These are phyloP conservation scores for Alosa alosa DNA, from an alignment of 2,113 vertebrate species.

Conservation along the genomic window DNA sequence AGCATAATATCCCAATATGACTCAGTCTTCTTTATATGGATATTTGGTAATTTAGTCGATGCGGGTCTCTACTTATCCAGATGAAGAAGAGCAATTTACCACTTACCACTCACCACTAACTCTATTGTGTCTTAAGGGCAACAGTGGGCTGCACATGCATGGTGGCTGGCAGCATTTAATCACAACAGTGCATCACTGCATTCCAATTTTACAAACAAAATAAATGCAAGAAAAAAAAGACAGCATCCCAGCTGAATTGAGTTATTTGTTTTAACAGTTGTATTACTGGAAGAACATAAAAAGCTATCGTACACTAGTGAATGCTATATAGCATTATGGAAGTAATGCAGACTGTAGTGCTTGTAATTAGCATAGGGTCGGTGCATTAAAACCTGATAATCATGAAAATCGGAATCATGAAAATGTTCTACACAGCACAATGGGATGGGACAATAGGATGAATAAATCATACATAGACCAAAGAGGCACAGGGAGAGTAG, in stretches of 20 bases:
- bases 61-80: neutral
- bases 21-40: neutral
- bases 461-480: neutral
- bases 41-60: neutral
- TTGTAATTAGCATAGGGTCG: constrained; percentile 16
- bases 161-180: neutral
- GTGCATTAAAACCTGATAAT: neutral
- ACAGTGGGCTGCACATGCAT: neutral
- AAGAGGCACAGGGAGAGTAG: neutral
- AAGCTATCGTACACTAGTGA: neutral
- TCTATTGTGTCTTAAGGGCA: neutral
- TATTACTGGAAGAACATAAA: neutral
- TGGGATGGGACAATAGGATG: neutral
- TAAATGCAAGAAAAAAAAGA: neutral
- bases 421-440: neutral
- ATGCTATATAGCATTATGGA: constrained; percentile 36
- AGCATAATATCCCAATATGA: neutral
- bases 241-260: neutral
- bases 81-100: neutral
- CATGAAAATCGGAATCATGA: neutral
- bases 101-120: neutral
- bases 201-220: neutral
- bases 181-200: constrained; percentile 20
- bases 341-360: constrained; percentile 39
- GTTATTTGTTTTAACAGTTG: neutral